phyloP scores from a whole-genome alignment of 2,888 invertebrate genomes.

The Agrochola lota region DNA sequence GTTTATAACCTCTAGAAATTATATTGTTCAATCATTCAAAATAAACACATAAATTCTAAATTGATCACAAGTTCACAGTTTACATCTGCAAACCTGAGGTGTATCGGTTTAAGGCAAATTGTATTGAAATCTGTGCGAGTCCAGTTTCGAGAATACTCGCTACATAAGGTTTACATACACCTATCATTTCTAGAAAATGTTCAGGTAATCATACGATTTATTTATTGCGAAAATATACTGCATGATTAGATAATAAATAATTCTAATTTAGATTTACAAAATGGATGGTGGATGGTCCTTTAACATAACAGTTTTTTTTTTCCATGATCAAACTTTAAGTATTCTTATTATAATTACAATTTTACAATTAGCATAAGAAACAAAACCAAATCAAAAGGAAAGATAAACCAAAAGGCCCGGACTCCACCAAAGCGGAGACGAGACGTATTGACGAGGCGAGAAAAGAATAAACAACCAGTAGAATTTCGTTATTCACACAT shows the following conservation, averaged over 20 bases:
- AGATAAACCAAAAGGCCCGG: no score
- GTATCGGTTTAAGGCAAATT: constrained; percentile 72
- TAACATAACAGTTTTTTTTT: neutral
- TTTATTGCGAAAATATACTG: neutral
- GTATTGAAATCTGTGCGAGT: constrained; percentile 75
- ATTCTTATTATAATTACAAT: no score
- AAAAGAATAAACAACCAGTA: no score
- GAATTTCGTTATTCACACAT: no score
- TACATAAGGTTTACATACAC: constrained; percentile 8
- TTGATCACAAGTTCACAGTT: constrained; percentile 46
- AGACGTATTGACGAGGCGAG: no score
- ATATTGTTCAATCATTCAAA: neutral
- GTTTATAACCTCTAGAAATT: neutral
- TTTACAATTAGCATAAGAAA: no score
- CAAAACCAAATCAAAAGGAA: neutral
- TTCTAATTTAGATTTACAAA: neutral
- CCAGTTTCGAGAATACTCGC: constrained; percentile 26
- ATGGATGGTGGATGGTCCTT: no score
- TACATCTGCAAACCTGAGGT: constrained; percentile 25
- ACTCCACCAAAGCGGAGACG: no score
- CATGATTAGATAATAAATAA: neutral
- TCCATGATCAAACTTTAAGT: no score
- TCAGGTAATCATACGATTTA: neutral
- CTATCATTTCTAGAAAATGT: neutral
- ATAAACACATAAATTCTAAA: neutral